Percentiles rank a stretch among this genome's conserved stretches.
Evolutionary conservation across 2,888 invertebrate genomes (phyloP).

Genomic region (Cosmopolites sordidus): DNA sequence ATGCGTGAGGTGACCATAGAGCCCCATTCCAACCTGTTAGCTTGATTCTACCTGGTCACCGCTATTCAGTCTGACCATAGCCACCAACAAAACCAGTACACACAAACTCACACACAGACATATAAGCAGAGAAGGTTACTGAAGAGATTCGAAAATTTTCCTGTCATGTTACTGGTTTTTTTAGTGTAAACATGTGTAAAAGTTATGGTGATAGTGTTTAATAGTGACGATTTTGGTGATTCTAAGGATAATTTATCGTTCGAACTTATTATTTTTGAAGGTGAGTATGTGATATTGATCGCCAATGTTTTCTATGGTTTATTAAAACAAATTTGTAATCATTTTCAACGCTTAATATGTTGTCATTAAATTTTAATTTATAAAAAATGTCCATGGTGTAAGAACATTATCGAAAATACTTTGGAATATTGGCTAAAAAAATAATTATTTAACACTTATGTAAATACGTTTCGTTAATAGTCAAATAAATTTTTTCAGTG

Average conservation of each 20-base stretch:
- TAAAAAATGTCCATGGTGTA: no score
- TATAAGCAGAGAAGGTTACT: conserved; percentile 38
- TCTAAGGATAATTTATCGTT: conserved; percentile 14
- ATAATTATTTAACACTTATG: no score
- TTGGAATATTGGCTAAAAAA: no score
- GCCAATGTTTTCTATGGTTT: no score
- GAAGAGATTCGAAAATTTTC: conserved; percentile 15
- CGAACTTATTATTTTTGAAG: conserved; percentile 9
- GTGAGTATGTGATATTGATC: no score
- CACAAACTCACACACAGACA: conserved; percentile 8
- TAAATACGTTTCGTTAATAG: no score
- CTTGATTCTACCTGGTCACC: conserved; percentile 42
- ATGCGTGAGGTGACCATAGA: conserved; percentile 40
- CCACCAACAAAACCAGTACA: conserved; percentile 32
- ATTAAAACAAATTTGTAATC: no score
- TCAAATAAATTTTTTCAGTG: no score
- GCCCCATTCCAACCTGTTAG: conserved; percentile 45
- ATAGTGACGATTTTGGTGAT: conserved; percentile 12
- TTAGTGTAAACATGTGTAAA: conserved; percentile 15
- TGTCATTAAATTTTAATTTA: no score
- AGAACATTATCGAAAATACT: no score
- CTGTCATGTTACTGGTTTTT: conserved; percentile 6
- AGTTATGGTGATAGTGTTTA: conserved; percentile 17
- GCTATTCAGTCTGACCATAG: conserved; percentile 46
- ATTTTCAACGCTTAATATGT: no score